A percentile compares a stretch with the other conserved stretches of the same genome.
Evolutionary conservation across 2,888 invertebrate species (phyloP).

Genomic region (Hesperia comma): DNA sequence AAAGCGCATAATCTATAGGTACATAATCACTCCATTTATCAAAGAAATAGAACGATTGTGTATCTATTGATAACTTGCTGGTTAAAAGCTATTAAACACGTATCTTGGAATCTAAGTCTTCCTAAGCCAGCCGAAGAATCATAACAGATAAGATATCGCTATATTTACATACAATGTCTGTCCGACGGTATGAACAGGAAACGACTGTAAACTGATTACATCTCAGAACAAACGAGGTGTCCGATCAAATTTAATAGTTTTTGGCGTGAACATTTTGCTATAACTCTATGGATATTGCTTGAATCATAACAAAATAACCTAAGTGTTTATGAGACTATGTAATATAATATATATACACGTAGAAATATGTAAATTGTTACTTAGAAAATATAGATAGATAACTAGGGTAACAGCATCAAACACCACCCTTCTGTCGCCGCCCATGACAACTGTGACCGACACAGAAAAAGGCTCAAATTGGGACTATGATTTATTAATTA

Average conservation of each 20-base stretch:
- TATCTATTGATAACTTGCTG: not conserved
- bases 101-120: constrained; percentile 3
- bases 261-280: constrained; percentile 19
- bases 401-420: too few species aligned
- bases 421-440: too few species aligned
- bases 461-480: too few species aligned
- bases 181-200: constrained; percentile 45
- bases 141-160: constrained; percentile 28
- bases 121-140: not conserved
- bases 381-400: too few species aligned
- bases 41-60: not conserved
- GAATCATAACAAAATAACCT: too few species aligned
- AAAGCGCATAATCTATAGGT: not conserved
- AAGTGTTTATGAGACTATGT: not conserved
- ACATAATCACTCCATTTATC: not conserved
- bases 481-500: too few species aligned
- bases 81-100: not conserved
- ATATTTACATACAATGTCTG: constrained; percentile 52
- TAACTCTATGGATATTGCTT: constrained; percentile 5
- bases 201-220: constrained; percentile 44
- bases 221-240: constrained; percentile 48
- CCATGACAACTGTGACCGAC: too few species aligned
- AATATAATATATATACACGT: too few species aligned
- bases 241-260: constrained; percentile 36
- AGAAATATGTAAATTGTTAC: too few species aligned